phyloP scores from a whole-genome alignment of 2,797 vertebrate genomes.

The Prunella strophiata region DNA sequence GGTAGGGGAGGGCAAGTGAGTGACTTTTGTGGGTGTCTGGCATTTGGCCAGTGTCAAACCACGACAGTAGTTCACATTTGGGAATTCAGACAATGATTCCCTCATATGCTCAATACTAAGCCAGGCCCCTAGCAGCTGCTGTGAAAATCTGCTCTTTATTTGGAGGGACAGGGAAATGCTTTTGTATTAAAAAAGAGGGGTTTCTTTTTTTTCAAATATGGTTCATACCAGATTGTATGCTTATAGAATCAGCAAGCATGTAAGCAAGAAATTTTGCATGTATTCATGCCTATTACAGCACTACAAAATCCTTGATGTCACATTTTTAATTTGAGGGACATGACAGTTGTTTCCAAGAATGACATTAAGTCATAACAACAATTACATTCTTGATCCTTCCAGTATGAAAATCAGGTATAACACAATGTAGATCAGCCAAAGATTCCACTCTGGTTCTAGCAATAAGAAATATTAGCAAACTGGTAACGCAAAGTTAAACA shows the following conservation, averaged over 20 bases:
- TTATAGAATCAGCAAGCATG: neutral
- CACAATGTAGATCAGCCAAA: neutral
- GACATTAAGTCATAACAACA: neutral
- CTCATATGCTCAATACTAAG: neutral
- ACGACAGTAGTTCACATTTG: neutral
- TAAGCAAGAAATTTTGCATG: neutral
- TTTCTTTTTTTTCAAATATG: neutral
- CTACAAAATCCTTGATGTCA: neutral
- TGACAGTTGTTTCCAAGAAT: neutral
- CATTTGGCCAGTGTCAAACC: neutral
- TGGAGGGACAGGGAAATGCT: neutral
- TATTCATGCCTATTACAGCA: neutral
- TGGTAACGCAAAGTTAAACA: neutral
- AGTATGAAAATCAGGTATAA: neutral
- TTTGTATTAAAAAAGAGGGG: neutral
- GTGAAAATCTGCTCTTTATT: neutral
- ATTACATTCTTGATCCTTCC: neutral
- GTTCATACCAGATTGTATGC: neutral
- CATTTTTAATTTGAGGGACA: neutral
- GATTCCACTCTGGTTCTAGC: neutral
- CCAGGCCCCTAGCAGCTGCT: neutral
- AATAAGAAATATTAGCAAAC: neutral
- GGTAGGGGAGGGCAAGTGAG: neutral
- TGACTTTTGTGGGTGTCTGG: accelerated
- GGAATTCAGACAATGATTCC: neutral